Percentiles rank a stretch among this genome's conserved stretches.
Conservation (phyloP, 2,113 vertebrate species). For the Trochalopteron elliotii region DNA sequence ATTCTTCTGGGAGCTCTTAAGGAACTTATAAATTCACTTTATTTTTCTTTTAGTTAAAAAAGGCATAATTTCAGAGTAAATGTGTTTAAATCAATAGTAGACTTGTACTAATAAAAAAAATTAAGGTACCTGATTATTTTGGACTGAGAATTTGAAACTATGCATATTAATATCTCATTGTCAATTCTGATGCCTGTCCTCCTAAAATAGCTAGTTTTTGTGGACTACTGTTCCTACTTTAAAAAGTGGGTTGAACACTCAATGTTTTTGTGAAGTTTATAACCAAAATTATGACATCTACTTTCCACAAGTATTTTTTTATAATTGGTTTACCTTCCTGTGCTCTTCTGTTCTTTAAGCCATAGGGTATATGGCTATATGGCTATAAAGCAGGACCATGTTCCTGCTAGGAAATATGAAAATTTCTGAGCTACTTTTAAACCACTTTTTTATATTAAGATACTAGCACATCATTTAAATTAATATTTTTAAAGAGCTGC, state of each 20-base stretch:
- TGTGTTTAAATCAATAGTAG: not conserved
- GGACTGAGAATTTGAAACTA: not conserved
- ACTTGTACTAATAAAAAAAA: not conserved
- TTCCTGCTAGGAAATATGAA: not conserved
- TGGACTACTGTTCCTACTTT: not conserved
- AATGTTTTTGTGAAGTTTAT: not conserved
- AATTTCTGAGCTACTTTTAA: not conserved
- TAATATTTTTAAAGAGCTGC: not conserved
- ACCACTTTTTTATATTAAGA: not conserved
- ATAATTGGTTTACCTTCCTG: not conserved
- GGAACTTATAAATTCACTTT: not conserved
- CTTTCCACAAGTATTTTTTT: not conserved
- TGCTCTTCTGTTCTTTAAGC: not conserved
- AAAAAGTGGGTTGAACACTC: not conserved
- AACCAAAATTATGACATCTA: not conserved
- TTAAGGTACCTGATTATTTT: not conserved
- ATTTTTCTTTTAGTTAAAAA: not conserved
- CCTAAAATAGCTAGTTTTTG: not conserved
- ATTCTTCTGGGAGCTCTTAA: not conserved
- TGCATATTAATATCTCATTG: not conserved
- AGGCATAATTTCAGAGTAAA: accelerated
- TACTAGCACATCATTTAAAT: not conserved
- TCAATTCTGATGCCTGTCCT: not conserved
- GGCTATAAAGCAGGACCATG: not conserved
- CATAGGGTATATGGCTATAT: not conserved